Percentiles rank a stretch among this genome's conserved stretches.
These are phyloP conservation scores for Ophonus ardosiacus DNA, from an alignment of 2,888 invertebrate genomes.

Conservation along the genomic window DNA sequence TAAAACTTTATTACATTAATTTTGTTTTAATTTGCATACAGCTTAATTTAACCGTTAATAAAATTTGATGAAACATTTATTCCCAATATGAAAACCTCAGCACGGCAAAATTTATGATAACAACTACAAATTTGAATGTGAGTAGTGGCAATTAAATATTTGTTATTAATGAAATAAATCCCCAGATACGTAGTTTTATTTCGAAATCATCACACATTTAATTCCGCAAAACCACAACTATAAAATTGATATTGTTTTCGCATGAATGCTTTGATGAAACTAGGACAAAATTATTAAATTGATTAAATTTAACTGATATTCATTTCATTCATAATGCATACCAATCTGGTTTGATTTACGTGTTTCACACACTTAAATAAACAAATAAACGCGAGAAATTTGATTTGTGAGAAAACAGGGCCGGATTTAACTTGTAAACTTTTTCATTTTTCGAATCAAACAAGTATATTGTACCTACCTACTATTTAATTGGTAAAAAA, in stretches of 20 bases:
- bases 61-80: background rate
- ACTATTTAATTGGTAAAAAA: too few relatives aligned
- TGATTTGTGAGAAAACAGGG: background rate
- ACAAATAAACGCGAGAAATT: background rate
- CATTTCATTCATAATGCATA: background rate
- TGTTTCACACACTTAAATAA: background rate
- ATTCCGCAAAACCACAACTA: conserved; percentile 1
- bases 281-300: conserved; percentile 21
- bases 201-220: conserved; percentile 12
- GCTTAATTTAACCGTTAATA: background rate
- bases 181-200: background rate
- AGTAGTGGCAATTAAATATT: background rate
- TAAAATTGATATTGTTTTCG: background rate
- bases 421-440: too few relatives aligned
- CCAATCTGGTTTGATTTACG: background rate
- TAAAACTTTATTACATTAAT: background rate
- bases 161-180: background rate
- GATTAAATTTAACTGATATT: conserved; percentile 2
- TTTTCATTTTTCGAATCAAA: too few relatives aligned
- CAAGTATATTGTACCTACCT: too few relatives aligned
- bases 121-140: background rate
- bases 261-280: background rate
- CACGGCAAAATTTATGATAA: background rate
- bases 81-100: background rate
- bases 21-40: background rate